Base-by-base conservation (phyloP, 2,888 invertebrate genomes). In the Lissocephala sabroskyi region DNA sequence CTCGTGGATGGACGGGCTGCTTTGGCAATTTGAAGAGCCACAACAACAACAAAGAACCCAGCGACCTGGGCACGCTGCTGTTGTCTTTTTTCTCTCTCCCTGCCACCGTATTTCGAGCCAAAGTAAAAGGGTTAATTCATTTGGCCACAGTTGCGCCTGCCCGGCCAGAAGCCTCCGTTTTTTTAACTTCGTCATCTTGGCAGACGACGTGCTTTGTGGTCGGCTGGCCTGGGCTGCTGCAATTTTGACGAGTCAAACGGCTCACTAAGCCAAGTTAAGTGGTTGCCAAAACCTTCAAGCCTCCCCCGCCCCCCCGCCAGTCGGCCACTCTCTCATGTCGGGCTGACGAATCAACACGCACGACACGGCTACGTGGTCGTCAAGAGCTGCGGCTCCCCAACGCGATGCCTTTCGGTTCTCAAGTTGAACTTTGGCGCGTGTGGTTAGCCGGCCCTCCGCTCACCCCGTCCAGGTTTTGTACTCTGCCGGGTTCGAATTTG, bases 61-160 rank as follows among this genome's bases (percentile, higher is more conserved):
- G 43, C 3, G 17, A 62, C 60, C 70, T 54, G 58, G n/a, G n/a
- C n/a, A n/a, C n/a, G n/a, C n/a, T n/a, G n/a, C n/a, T n/a, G n/a
- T n/a, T n/a, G n/a, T n/a, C n/a, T n/a, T n/a, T n/a, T n/a, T n/a
- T n/a, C n/a, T n/a, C n/a, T n/a, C n/a, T n/a, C n/a, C n/a, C n/a
- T 50, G 56, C 36, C 47, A 47, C n/a, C 39, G 41, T 59, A 50
- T 48, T 37, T 61, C 65, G 52, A 47, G 13, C 56, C 68, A 71
- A 76, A 76, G 76, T 73, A 73, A 76, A 73, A 73, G 76, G 71
- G 71, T 76, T 73, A 73, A 73, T 73, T 73, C 71, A 76, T 73
- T 76, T 68, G 56, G 58, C 62, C 53, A 68, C 53, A 66, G 52
- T 49, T 51, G 49, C 52, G 52, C 47, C 37, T 26, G 37, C 41